A percentile compares a stretch with the other conserved stretches of the same genome.
phyloP scores from a whole-genome alignment of 2,113 vertebrate species.

The Cephalopterus ornatus region DNA sequence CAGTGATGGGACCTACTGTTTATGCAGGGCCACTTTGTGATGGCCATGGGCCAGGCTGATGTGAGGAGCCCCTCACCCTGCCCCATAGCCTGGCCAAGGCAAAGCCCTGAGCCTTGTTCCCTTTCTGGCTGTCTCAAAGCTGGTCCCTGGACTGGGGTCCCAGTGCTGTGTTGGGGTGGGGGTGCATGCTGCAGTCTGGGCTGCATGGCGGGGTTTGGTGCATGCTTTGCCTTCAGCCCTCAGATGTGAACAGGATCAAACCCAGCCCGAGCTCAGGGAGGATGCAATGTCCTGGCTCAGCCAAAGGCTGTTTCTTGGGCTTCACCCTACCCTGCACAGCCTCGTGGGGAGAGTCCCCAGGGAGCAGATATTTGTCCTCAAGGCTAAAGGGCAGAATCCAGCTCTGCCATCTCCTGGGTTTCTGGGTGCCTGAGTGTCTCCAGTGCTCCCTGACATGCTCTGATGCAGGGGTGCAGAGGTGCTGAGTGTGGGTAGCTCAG shows the following conservation, averaged over 20 bases:
- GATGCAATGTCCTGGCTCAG: not conserved
- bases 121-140: constrained; percentile 18
- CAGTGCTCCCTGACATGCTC: not conserved
- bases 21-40: not conserved
- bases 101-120: not conserved
- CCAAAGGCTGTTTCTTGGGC: not conserved
- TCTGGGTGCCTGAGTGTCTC: not conserved
- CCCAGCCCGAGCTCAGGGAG: not conserved
- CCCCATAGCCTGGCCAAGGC: not conserved
- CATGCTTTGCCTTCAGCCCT: not conserved
- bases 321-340: not conserved
- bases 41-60: not conserved
- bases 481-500: not conserved
- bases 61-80: not conserved
- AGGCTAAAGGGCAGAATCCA: not conserved
- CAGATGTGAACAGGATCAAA: not conserved
- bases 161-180: not conserved
- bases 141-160: not conserved
- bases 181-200: not conserved
- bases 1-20: not conserved
- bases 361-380: not conserved
- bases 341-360: accelerated
- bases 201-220: not conserved
- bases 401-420: not conserved
- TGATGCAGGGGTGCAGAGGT: accelerated